These are phyloP conservation scores for Rhodophaea formosa DNA, from an alignment of 2,888 invertebrate genomes.

Conservation along the genomic window DNA sequence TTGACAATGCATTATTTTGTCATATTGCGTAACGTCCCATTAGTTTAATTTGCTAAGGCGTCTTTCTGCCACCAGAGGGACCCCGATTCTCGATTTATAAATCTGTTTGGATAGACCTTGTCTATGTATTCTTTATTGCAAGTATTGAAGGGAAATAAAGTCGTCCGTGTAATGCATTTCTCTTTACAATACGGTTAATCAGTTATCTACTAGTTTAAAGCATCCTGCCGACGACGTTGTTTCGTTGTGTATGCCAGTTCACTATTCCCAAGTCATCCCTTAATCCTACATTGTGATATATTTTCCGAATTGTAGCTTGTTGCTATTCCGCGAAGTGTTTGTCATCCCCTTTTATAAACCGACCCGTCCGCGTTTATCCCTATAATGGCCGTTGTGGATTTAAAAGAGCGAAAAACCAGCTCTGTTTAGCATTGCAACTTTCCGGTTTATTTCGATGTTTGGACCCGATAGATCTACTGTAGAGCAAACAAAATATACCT, in stretches of 20 bases:
- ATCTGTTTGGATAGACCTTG: too few species aligned
- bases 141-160: too few species aligned
- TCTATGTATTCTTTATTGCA: too few species aligned
- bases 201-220: too few species aligned
- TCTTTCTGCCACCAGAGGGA: too few species aligned
- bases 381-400: constrained; percentile 27
- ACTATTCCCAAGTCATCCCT: constrained; percentile 19
- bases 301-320: constrained; percentile 23
- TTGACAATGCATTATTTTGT: too few species aligned
- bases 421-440: not conserved
- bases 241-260: not conserved
- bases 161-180: too few species aligned
- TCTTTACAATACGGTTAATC: too few species aligned
- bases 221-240: too few species aligned
- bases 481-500: constrained; percentile 4
- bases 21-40: too few species aligned
- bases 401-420: constrained; percentile 22
- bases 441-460: not conserved
- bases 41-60: too few species aligned
- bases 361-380: constrained; percentile 23
- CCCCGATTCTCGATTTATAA: too few species aligned
- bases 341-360: constrained; percentile 25
- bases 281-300: constrained; percentile 22
- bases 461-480: not conserved
- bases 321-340: constrained; percentile 28